Base-by-base conservation (phyloP, 2,888 invertebrate species). In the Synanthedon formicaeformis region DNA sequence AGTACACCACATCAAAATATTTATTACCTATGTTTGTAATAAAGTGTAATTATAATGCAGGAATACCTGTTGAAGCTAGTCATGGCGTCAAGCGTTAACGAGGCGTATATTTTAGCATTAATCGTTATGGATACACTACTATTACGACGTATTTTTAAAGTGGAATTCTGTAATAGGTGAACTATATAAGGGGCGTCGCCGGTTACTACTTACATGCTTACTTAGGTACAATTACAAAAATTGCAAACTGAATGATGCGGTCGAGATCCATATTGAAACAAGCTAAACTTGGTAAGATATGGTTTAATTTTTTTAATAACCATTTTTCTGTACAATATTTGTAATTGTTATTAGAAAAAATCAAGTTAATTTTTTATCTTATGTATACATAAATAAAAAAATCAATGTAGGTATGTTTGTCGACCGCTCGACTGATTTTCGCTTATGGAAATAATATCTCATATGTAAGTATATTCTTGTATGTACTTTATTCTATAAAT, bases 181-280 rank as follows among this genome's bases (percentile, higher is more conserved):
- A n/a, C 54, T 56, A 54, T 54, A 55, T 53, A 34, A 52, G 54
- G 66, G 62, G 45, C 41, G 56, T 57, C 59, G 53, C 58, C 57
- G 58, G 49, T 51, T 40, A 53, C 55, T 55, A 40, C 23, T 23
- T 23, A 23, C 5, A 52, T 49, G 40, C 41, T 48, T 40, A 52
- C 40, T 52, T 52, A 52, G 27, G 51, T 52, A 52, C 50, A 54
- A 53, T 53, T 55, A 53, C 34, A 51, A 50, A 41, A 49, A 54
- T 56, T 51, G 45, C 52, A 50, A 52, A 45, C 40, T 40, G 66
- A 75, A 71, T 67, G 69, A 69, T 62, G 66, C 64, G 23, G 62
- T 55, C 50, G 63, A 66, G 71, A 73, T 55, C 50, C 62, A 67
- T 71, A 71, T 71, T 69, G 64, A 57, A 62, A 65, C 65, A 54